Conservation (phyloP, 2,797 vertebrate species). For the Falco novaeseelandiae region DNA sequence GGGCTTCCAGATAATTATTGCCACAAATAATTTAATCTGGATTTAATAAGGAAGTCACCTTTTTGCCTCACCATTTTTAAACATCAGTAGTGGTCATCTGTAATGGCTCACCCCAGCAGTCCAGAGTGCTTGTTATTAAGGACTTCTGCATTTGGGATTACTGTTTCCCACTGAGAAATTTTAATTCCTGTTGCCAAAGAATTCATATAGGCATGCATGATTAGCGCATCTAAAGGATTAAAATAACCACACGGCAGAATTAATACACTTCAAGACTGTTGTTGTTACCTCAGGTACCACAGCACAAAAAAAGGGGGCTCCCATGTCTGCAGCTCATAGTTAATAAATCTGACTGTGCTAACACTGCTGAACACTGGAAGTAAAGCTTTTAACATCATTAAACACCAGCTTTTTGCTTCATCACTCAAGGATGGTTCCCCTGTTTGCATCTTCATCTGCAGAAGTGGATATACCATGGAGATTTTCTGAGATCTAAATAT, state of each 20-base stretch:
- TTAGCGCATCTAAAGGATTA: conserved; percentile 15
- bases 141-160: conserved; percentile 49
- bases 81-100: neutral
- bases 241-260: neutral
- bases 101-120: conserved; percentile 62
- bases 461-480: neutral
- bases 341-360: neutral
- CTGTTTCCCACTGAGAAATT: conserved; percentile 25
- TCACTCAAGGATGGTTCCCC: neutral
- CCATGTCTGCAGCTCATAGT: neutral
- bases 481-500: neutral
- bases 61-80: neutral
- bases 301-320: neutral
- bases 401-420: neutral
- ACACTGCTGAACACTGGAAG: neutral
- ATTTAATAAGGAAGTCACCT: neutral
- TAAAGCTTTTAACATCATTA: conserved; percentile 7
- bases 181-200: conserved; percentile 7
- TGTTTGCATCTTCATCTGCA: conserved; percentile 19
- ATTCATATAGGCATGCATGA: neutral
- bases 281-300: neutral
- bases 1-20: neutral
- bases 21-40: conserved; percentile 11
- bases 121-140: conserved; percentile 47
- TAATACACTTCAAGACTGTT: neutral